Base-by-base conservation (phyloP, 1,140 invertebrate genomes). In the Listronotus bonariensis region DNA sequence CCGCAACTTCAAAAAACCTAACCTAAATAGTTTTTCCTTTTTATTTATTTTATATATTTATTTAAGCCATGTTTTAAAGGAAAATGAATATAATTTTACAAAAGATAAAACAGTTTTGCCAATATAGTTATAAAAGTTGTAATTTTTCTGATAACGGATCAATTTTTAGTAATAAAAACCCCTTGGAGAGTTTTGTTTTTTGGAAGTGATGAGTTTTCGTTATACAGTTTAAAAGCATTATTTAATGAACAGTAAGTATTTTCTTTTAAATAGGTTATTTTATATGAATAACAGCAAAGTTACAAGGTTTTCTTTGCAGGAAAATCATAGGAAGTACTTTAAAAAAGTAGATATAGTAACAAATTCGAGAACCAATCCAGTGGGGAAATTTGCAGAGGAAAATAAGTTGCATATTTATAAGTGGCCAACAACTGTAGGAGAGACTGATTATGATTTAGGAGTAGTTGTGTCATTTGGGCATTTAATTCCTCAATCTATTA, bases 391-490 rank as follows among this genome's bases (percentile, higher is more conserved):
- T 79, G 81, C 85, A 7, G 71, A 76, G 38, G 46, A 79, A 53
- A 76, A 82, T 69, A 79, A 77, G 34, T 74, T 90, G 9, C 49
- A 63, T 5, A 34, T 86, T 14, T 78, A 84, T 57, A 67, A 76
- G 12, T 91, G 88, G 88, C 88, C 87, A 15, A 54, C 82, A 9
- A 38, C 71, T 15, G 58, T 72, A 3, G 34, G 62, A 10, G 43
- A 76, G 10, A 53, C 74, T 17, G 70, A 81, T 34, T 89, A 84
- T 80, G 82, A 90, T 71, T 75, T 90, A 49, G 88, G 88, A 20
- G 72, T 90, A 46, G 86, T 90, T 32, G 88, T 89, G 1, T 89
- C 88, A 1, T 91, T 90, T 82, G 89, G 89, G 0, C 83, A 88
- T 77, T 74, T 90, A 53, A 89, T 91, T 74, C 87, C 89, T 5